These are phyloP conservation scores for Spondyliosoma cantharus DNA, from an alignment of 2,797 vertebrate genomes.

Conservation along the genomic window DNA sequence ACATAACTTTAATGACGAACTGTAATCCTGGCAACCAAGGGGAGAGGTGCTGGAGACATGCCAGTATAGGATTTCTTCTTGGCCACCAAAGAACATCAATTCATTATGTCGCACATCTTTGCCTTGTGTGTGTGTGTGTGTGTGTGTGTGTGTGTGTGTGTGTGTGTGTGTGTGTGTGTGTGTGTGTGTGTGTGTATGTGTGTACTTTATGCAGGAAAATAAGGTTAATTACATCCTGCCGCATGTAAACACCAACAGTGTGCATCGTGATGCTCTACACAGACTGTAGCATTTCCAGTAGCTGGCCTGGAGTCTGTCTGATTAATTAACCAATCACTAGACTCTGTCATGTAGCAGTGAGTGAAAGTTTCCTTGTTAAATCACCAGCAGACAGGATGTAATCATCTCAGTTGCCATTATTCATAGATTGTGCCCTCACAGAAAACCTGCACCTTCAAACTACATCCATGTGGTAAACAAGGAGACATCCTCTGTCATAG, in stretches of 20 bases:
- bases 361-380: constrained; percentile 24
- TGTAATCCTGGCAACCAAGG: constrained; percentile 18
- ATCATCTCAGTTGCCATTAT: constrained; percentile 24
- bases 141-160: too few relatives aligned
- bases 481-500: not conserved
- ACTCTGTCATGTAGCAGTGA: constrained; percentile 22
- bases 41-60: not conserved
- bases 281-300: not conserved
- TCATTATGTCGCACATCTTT: not conserved
- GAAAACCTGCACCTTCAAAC: constrained; percentile 12
- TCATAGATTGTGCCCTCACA: not conserved
- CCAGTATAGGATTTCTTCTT: not conserved
- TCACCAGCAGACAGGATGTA: constrained; percentile 2
- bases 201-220: not conserved
- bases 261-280: not conserved
- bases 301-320: constrained; percentile 14
- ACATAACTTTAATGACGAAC: constrained; percentile 3
- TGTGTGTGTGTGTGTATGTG: too few relatives aligned
- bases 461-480: not conserved
- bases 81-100: not conserved
- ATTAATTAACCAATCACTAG: constrained; percentile 44
- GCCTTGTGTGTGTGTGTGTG: not conserved
- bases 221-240: not conserved
- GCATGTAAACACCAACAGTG: not conserved
- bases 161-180: too few relatives aligned